Evolutionary conservation across 1,140 invertebrate genomes (phyloP).

Genomic region (Habropoda laboriosa): DNA sequence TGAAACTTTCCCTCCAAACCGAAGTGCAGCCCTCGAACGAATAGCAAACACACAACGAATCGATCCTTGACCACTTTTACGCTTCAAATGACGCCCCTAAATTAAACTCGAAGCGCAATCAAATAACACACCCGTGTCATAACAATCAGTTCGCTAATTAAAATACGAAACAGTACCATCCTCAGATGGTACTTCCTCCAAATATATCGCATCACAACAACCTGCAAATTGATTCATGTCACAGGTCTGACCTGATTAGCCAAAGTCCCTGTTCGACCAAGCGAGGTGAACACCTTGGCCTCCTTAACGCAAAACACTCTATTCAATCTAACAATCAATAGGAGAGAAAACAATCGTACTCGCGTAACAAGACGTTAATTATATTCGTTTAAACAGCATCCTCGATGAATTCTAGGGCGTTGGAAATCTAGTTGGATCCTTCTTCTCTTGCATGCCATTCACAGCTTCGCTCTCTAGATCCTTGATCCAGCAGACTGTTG

Average conservation of each 20-base stretch:
- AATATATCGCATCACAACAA: conserved; percentile 56
- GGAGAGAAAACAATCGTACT: background rate
- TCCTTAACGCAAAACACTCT: background rate
- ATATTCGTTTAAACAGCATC: background rate
- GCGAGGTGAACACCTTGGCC: background rate
- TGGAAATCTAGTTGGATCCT: conserved; percentile 90
- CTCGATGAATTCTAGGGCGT: conserved; percentile 84
- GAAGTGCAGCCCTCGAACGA: too few species aligned
- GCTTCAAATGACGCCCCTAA: too few species aligned
- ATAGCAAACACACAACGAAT: too few species aligned
- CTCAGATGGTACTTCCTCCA: too few species aligned
- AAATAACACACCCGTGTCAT: too few species aligned
- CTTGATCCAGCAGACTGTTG: conserved; percentile 91
- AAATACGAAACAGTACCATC: background rate
- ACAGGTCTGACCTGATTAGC: background rate
- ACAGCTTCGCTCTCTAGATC: conserved; percentile 92
- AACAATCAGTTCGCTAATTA: background rate
- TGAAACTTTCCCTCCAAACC: too few species aligned
- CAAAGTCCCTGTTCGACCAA: background rate
- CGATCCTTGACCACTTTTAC: too few species aligned
- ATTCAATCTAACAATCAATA: background rate
- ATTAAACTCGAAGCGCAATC: too few species aligned
- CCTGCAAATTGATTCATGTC: conserved; percentile 41
- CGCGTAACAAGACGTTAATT: background rate
- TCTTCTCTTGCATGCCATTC: conserved; percentile 93